Evolutionary conservation across 2,888 invertebrate genomes (phyloP).

Genomic region (Gymnoscelis rufifasciata): DNA sequence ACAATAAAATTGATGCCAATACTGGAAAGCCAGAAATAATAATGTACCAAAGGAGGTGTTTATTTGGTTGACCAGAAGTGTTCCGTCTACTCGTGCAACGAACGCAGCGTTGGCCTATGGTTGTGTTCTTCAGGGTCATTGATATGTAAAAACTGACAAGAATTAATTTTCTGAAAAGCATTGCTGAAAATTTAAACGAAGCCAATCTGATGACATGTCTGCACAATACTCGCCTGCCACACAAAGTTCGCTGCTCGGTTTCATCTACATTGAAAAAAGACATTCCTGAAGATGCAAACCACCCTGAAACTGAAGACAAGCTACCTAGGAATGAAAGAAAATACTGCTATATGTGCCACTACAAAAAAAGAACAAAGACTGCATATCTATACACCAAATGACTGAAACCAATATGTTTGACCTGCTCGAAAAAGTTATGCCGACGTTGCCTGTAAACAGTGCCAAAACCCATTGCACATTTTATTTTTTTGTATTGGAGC

Average conservation of each 20-base stretch:
- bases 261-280: slow-evolving; percentile 6
- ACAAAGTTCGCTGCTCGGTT: slow-evolving; percentile 5
- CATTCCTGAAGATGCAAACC: background rate
- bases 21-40: slow-evolving; percentile 27
- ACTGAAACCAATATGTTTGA: slow-evolving; percentile 10
- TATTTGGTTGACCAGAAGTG: slow-evolving; percentile 31
- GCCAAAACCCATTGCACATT: background rate
- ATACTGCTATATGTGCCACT: slow-evolving; percentile 11
- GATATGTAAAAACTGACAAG: slow-evolving; percentile 3
- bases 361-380: slow-evolving; percentile 11
- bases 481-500: slow-evolving; percentile 3
- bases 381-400: slow-evolving; percentile 7
- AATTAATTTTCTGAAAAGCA: slow-evolving; percentile 5
- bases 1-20: slow-evolving; percentile 3
- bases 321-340: slow-evolving; percentile 9
- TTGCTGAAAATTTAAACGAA: slow-evolving; percentile 6
- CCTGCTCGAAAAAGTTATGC: slow-evolving; percentile 10
- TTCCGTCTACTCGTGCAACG: slow-evolving; percentile 27
- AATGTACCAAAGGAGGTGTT: slow-evolving; percentile 29
- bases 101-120: slow-evolving; percentile 29
- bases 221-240: slow-evolving; percentile 6
- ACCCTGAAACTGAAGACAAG: slow-evolving; percentile 6
- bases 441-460: slow-evolving; percentile 1
- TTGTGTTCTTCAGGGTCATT: slow-evolving; percentile 16
- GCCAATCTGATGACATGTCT: slow-evolving; percentile 6